Base-by-base conservation (phyloP, 2,888 invertebrate species). In the Carpatolechia fugitivella region DNA sequence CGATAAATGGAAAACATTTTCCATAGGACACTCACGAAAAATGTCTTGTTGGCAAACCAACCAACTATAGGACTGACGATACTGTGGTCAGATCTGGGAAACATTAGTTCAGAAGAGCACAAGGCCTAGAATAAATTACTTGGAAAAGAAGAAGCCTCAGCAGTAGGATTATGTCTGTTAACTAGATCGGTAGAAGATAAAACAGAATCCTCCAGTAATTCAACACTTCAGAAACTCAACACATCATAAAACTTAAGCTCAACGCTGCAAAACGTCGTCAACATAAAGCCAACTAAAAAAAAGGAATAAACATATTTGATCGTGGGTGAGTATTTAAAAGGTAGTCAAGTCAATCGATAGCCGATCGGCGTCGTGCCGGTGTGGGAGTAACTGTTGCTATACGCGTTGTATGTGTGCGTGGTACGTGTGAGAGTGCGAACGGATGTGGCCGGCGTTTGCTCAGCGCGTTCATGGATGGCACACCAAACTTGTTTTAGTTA, bases 291-390 rank as follows among this genome's bases (percentile, higher is more conserved):
- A 8, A n/a, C 44, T n/a, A 44, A 44, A 44, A n/a, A 44, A n/a
- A 24, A 29, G 44, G 13, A 29, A 44, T 29, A 44, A 44, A 44
- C 13, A 24, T 4, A n/a, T 44, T 44, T 29, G 44, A 44, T 29
- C 20, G 44, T 33, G 31, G 33, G 48, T 63, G 70, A 66, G 75
- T 76, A 74, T 79, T 78, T 77, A 74, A 75, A 74, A 70, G 69
- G 74, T 67, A 70, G 74, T 74, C 77, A 79, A 85, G 13, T 44
- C 44, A 44, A 44, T 85, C 85, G 81, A 85, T 82, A 74, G 74
- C 70, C 74, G 79, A 83, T 82, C 77, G 63, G 64, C 65, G 68
- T 56, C 59, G 54, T 56, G 60, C 62, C 58, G 63, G 71, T 69
- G 60, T 57, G 56, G 6, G 35, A 18, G 36, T 5, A 20, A 48